Percentiles rank a stretch among this genome's conserved stretches.
Conservation (phyloP, 2,888 invertebrate genomes). For the Luperina nickerlii region DNA sequence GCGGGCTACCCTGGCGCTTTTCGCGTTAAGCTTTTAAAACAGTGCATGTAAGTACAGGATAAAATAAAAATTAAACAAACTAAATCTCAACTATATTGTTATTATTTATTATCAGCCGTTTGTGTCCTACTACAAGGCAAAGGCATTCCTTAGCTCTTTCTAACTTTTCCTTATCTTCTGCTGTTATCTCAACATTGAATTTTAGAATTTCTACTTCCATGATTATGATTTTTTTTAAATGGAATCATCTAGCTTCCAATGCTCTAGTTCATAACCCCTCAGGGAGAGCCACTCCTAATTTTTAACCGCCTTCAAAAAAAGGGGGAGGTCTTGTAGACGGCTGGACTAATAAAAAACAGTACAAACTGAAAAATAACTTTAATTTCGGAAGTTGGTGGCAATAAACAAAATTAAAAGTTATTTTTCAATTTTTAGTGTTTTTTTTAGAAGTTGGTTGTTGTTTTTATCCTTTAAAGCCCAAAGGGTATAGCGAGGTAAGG, state of each 20-base stretch:
- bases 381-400: not conserved
- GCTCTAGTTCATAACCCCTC: not conserved
- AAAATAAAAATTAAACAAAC: too few species aligned
- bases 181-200: not conserved
- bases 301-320: not conserved
- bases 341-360: not conserved
- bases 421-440: not conserved
- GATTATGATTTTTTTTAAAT: not conserved
- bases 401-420: not conserved
- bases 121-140: too few species aligned
- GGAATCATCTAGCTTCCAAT: not conserved
- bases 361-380: not conserved
- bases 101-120: not conserved
- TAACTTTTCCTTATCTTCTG: not conserved
- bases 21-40: constrained; percentile 9
- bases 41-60: not conserved
- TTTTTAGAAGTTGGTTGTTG: not conserved
- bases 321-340: not conserved
- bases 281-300: not conserved
- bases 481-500: too few species aligned
- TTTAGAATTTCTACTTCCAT: not conserved
- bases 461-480: not conserved
- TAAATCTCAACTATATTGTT: too few species aligned
- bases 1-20: too few species aligned
- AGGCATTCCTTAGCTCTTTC: not conserved